Evolutionary conservation across 1,140 invertebrate species (phyloP).

Genomic region (Heliconius nattereri): DNA sequence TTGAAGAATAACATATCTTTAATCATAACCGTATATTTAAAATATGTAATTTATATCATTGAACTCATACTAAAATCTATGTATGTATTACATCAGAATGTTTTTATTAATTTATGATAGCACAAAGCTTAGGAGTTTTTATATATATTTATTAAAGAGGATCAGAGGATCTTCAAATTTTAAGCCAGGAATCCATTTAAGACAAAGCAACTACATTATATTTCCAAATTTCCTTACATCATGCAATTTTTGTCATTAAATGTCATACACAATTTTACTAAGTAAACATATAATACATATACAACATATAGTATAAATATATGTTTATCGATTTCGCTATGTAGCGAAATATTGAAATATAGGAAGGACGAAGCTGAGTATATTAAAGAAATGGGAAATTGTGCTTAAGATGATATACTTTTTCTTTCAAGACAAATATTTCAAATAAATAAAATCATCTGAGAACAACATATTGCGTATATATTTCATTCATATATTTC

Average conservation of each 20-base stretch:
- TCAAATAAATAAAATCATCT: too few relatives aligned
- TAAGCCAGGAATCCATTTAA: neutral
- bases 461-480: too few relatives aligned
- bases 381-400: too few relatives aligned
- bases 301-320: too few relatives aligned
- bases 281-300: constrained; percentile 4
- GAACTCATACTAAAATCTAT: too few relatives aligned
- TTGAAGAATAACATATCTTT: too few relatives aligned
- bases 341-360: neutral
- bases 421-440: too few relatives aligned
- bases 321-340: too few relatives aligned
- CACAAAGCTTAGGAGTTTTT: neutral
- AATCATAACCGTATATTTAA: too few relatives aligned
- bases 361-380: neutral
- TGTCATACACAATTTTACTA: neutral
- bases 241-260: neutral
- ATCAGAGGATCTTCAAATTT: neutral
- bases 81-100: neutral
- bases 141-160: neutral
- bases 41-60: too few relatives aligned
- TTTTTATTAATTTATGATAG: neutral
- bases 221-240: neutral
- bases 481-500: too few relatives aligned
- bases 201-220: neutral
- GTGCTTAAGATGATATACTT: too few relatives aligned